A percentile compares a stretch with the other conserved stretches of the same genome.
These are phyloP conservation scores for Echeneis naucrates DNA, from an alignment of 2,797 vertebrate genomes.

Conservation along the genomic window DNA sequence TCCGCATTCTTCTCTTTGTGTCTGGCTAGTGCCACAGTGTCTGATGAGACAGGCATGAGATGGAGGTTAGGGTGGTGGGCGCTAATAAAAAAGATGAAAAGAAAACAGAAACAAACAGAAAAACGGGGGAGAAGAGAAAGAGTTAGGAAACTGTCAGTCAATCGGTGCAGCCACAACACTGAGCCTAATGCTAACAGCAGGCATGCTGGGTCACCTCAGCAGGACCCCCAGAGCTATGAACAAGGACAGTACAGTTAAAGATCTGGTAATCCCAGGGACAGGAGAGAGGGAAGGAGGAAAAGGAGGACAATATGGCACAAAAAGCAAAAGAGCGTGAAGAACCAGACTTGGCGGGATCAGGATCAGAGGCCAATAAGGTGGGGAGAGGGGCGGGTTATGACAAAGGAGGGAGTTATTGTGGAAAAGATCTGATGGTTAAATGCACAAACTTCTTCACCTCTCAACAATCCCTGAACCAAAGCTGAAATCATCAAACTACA, in stretches of 20 bases:
- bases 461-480: slow-evolving; percentile 3
- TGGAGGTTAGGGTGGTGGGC: background rate
- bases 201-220: slow-evolving; percentile 84
- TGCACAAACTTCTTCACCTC: background rate
- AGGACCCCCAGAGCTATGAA: slow-evolving; percentile 74
- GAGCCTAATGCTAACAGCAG: slow-evolving; percentile 78
- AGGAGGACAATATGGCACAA: slow-evolving; percentile 42
- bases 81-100: slow-evolving; percentile 20
- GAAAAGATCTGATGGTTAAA: slow-evolving; percentile 26
- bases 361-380: slow-evolving; percentile 70
- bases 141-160: slow-evolving; percentile 31
- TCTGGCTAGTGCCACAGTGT: slow-evolving; percentile 27
- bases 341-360: slow-evolving; percentile 68
- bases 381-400: slow-evolving; percentile 24
- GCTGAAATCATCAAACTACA: slow-evolving; percentile 16
- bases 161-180: slow-evolving; percentile 69
- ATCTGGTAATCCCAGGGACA: slow-evolving; percentile 88
- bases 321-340: slow-evolving; percentile 45
- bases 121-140: slow-evolving; percentile 8
- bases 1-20: slow-evolving; percentile 44
- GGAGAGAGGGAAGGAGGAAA: slow-evolving; percentile 70
- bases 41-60: background rate
- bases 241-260: slow-evolving; percentile 85
- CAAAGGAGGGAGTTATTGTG: slow-evolving; percentile 31
- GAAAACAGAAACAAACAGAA: slow-evolving; percentile 13